Evolutionary conservation across 2,113 vertebrate species (phyloP), one percentile per base, ranked within the genome.

Genomic region (Entomyzon cyanotis): DNA sequence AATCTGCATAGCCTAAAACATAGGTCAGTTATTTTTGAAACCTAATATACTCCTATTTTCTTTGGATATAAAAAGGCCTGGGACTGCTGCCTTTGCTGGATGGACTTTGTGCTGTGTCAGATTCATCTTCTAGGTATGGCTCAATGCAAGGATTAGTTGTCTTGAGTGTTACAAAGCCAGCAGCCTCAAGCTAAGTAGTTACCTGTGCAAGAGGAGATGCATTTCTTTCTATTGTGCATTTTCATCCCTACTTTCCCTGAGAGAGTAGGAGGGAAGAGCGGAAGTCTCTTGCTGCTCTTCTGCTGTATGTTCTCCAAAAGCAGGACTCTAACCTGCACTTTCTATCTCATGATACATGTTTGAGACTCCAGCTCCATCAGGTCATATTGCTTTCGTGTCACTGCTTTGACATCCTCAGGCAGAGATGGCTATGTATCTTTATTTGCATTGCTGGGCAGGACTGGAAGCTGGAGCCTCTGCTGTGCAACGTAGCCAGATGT

Each of bases 401-500:
- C 28, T 46, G n/a, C 31, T 84, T 33, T 68, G 41, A 27, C 0
- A 5, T 59, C 28, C 31, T 58, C 31, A 76, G n/a, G 22, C 22
- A 21, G 42, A 56, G 21, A 7, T 39, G 41, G 31, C 25, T 0
- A 0, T 74, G 28, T 55, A 23, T 16, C 9, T 83, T 18, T 69
- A 37, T 69, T 89, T 44, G 16, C n/a, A 0, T 59, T 49, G 53
- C n/a, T 41, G 42, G 33, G 39, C 64, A 50, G 50, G 44, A 25
- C 23, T 81, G 75, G 64, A 68, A 63, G 42, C 64, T 77, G 46
- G 22, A 64, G 44, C 24, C 16, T 5, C 9, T 53, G 63, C 28
- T 53, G 3, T 0, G 1, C 19, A 20, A 18, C 10, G 5, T 7
- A 71, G 47, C 11, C 30, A 35, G 44, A 11, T 30, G 25, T 24